Conservation (phyloP, 2,797 vertebrate genomes). For the Cygnus olor region DNA sequence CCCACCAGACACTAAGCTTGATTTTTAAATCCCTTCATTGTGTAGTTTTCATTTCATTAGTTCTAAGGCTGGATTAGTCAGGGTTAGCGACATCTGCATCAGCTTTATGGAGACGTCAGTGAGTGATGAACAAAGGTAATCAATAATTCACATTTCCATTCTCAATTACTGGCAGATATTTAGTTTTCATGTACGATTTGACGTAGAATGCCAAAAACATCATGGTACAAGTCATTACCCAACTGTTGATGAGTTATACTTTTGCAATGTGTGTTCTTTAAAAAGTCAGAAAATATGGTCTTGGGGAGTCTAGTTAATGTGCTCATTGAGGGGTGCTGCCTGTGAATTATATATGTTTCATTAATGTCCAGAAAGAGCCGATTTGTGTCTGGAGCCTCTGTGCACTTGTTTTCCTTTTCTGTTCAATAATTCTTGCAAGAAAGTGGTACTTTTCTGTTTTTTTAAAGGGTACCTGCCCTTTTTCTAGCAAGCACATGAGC, state of each 20-base stretch:
- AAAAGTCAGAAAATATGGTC: neutral
- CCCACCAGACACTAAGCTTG: neutral
- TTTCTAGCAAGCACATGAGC: neutral
- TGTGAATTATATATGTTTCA: rapidly evolving
- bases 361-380: neutral
- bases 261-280: neutral
- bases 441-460: rapidly evolving
- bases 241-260: neutral
- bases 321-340: rapidly evolving
- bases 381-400: neutral
- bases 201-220: neutral
- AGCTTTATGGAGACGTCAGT: neutral
- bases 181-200: neutral
- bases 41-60: neutral
- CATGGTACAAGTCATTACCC: rapidly evolving
- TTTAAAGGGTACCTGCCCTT: no score
- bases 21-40: neutral
- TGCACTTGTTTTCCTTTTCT: neutral
- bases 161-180: neutral
- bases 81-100: neutral
- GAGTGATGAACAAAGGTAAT: neutral
- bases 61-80: neutral
- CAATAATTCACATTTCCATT: neutral
- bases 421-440: rapidly evolving
- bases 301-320: neutral